Base-by-base conservation (phyloP, 2,113 vertebrate species). In the Parotia lawesii region DNA sequence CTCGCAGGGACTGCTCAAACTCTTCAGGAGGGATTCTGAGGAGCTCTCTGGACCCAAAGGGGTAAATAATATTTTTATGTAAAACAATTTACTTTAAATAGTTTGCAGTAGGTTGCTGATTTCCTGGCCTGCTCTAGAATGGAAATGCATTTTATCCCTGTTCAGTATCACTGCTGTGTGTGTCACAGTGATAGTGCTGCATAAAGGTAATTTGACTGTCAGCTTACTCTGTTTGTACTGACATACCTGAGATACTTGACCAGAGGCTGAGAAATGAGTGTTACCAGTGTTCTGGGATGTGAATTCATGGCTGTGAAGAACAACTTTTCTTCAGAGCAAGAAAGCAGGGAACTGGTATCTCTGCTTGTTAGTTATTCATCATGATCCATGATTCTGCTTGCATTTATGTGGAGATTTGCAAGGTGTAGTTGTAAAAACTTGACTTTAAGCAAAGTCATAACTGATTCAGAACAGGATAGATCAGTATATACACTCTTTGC, bases 1-100 rank as follows among this genome's bases (percentile, higher is more conserved):
- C 66, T 98, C 97, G 1, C 98, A 98, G 81, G 98, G 99, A 42
- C 98, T 99, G 9, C 98, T 99, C 83, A 98, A 98, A 89, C 98
- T 99, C 48, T 99, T 99, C 97, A 98, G 97, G 74, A 97, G 92
- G 48, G 97, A 98, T n/a, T 77, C 91, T 0, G 97, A 98, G 94
- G 98, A 99, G 91, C 97, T 98, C 29, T 97, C 98, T 28, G 98
- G 98, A 31, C 97, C 98, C 61, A 99, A 98, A 97, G 98, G 98
- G 64, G 99, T 99, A 96, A 97, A 58, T 48, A 28, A 40, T n/a
- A 29, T 18, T 71, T 78, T 64, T 56, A 74, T 37, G 57, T 66
- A 47, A 65, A 87, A 9, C 20, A 58, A 12, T 44, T 65, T 56
- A 76, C 6, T 86, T 12, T 31, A 35, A 72, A 19, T 42, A 45